Evolutionary conservation across 2,888 invertebrate species (phyloP).

Genomic region (Parnassius smintheus): DNA sequence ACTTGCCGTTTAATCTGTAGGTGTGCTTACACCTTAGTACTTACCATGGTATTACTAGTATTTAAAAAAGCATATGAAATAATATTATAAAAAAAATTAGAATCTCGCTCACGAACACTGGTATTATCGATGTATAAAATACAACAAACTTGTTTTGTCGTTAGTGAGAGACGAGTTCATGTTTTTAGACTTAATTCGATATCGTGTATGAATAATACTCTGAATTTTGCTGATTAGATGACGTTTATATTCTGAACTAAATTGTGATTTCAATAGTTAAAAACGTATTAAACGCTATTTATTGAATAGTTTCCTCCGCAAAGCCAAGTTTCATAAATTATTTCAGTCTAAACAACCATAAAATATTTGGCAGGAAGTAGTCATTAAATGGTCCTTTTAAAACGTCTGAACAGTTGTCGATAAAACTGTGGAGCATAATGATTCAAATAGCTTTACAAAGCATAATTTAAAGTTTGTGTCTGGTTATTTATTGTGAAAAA

Average conservation of each 20-base stretch:
- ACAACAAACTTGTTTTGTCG: conserved; percentile 59
- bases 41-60: conserved; percentile 78
- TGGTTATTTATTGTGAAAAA: conserved; percentile 6
- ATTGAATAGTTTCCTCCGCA: conserved; percentile 45
- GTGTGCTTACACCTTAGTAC: conserved; percentile 65
- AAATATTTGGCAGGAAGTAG: conserved; percentile 2
- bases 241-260: conserved; percentile 61
- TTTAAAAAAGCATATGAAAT: conserved; percentile 63
- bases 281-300: conserved; percentile 39
- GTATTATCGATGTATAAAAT: conserved; percentile 68
- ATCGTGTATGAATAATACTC: conserved; percentile 74
- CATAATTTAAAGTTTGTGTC: conserved; percentile 11
- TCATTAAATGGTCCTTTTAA: conserved; percentile 7
- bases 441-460: conserved; percentile 20
- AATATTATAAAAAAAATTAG: conserved; percentile 69
- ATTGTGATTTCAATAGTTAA: conserved; percentile 57
- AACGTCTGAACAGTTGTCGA: not conserved
- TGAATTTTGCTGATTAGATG: conserved; percentile 67
- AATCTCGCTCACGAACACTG: conserved; percentile 75
- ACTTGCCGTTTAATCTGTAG: conserved; percentile 56
- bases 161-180: conserved; percentile 66
- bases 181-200: conserved; percentile 68
- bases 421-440: conserved; percentile 1
- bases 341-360: not conserved
- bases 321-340: conserved; percentile 32